Evolutionary conservation across 2,888 invertebrate genomes (phyloP).

Genomic region (Acleris laterana): DNA sequence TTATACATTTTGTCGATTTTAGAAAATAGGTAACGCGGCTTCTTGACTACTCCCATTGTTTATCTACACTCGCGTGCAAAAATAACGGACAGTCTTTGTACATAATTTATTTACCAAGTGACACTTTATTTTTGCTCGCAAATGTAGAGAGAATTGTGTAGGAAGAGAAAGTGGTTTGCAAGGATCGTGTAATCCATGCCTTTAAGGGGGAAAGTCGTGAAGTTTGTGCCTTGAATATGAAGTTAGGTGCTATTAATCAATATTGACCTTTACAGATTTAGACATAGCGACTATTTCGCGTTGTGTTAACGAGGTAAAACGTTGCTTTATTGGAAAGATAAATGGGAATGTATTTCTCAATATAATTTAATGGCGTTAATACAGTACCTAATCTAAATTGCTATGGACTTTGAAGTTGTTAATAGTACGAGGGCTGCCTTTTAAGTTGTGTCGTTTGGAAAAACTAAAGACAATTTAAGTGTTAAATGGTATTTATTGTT

Average conservation of each 20-base stretch:
- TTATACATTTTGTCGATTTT: too few species aligned
- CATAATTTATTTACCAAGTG: not conserved
- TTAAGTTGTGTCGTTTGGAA: too few species aligned
- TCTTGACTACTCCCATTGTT: too few species aligned
- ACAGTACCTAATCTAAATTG: too few species aligned
- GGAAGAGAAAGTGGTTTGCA: conserved; percentile 32
- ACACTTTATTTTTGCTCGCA: not conserved
- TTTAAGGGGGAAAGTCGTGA: conserved; percentile 29
- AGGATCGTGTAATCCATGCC: conserved; percentile 19
- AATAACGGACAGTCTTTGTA: too few species aligned
- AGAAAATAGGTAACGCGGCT: too few species aligned
- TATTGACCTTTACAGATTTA: conserved; percentile 11
- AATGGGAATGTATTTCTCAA: not conserved
- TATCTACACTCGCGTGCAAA: too few species aligned
- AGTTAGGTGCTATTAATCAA: conserved; percentile 8
- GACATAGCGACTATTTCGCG: conserved; percentile 1
- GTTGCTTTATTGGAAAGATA: not conserved
- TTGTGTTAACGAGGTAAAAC: not conserved
- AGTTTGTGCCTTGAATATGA: conserved; percentile 1
- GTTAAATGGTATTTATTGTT: too few species aligned
- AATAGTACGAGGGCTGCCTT: too few species aligned
- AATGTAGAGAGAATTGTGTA: not conserved
- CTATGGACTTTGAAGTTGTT: too few species aligned
- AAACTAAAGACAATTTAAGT: too few species aligned
- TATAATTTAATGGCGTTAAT: not conserved